Percentiles rank a stretch among this genome's conserved stretches.
phyloP scores from a whole-genome alignment of 2,797 vertebrate species.

The Mormyrops attenuatus region DNA sequence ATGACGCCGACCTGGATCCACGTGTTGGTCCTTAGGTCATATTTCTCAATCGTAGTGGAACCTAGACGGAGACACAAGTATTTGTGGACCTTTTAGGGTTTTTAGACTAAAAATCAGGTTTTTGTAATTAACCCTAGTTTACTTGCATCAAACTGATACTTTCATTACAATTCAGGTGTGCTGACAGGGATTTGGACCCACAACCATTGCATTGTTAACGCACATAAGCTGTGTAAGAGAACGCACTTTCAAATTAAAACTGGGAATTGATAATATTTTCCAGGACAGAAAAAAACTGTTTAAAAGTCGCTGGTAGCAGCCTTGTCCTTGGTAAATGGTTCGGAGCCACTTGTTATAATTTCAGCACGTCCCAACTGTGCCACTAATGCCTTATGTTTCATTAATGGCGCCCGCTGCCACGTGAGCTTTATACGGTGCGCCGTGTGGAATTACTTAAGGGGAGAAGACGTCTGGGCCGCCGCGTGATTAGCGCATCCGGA shows the following conservation, averaged over 20 bases:
- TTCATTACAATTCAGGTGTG: background rate
- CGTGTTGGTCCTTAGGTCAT: conserved; percentile 87
- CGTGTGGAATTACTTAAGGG: background rate
- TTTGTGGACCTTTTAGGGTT: background rate
- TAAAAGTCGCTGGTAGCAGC: conserved; percentile 2
- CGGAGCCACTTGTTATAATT: conserved; percentile 11
- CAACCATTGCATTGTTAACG: background rate
- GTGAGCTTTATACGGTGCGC: background rate
- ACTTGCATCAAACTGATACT: background rate
- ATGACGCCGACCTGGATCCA: conserved; percentile 88
- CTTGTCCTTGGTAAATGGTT: conserved; percentile 14
- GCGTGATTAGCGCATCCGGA: conserved; percentile 22
- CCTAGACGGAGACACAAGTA: conserved; percentile 53
- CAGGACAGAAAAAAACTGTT: background rate
- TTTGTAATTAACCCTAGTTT: background rate
- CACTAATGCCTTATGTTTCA: conserved; percentile 25
- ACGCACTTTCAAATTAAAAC: background rate
- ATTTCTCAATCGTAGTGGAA: conserved; percentile 91
- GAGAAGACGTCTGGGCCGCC: background rate
- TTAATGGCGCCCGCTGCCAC: conserved; percentile 17
- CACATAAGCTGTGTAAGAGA: background rate
- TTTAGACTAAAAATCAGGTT: background rate
- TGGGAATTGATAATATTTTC: conserved; percentile 1
- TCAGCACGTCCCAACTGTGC: background rate
- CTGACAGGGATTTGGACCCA: background rate